These are phyloP conservation scores for Empidonax alnorum DNA, from an alignment of 2,113 vertebrate genomes.

Conservation along the genomic window DNA sequence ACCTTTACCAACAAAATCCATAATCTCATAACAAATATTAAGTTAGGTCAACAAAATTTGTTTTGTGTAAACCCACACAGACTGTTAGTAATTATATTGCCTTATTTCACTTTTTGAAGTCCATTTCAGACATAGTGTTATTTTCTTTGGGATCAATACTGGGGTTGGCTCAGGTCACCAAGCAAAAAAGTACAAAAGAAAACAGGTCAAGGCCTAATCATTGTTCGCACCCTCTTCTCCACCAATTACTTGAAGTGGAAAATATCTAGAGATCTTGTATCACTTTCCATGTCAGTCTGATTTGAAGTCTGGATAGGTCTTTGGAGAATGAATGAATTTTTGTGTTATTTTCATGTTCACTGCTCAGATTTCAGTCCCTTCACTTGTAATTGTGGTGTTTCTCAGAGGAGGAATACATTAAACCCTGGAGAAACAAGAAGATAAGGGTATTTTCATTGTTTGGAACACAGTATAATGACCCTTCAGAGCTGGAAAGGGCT, in stretches of 20 bases:
- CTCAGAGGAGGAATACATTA: not conserved
- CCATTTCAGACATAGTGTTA: not conserved
- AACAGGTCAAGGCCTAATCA: conserved; percentile 8
- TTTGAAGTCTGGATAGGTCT: not conserved
- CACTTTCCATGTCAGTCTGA: not conserved
- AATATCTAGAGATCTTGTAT: not conserved
- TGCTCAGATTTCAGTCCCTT: not conserved
- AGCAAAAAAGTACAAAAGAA: conserved; percentile 9
- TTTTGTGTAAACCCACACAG: conserved; percentile 8
- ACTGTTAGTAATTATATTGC: not conserved
- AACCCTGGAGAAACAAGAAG: not conserved
- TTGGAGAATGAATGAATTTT: not conserved
- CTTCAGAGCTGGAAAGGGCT: not conserved
- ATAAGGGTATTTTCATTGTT: not conserved
- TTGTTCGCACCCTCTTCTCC: not conserved
- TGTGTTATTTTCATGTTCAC: not conserved
- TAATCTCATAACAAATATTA: conserved; percentile 57
- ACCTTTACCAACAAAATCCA: conserved; percentile 43
- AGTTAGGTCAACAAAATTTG: not conserved
- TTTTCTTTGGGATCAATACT: conserved; percentile 32
- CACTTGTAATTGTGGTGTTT: not conserved
- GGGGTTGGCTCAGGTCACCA: not conserved
- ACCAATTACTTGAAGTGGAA: not conserved
- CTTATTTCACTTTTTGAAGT: conserved; percentile 26
- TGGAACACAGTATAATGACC: not conserved